phyloP scores from a whole-genome alignment of 2,888 invertebrate species.

The Chrysodeixis includens region DNA sequence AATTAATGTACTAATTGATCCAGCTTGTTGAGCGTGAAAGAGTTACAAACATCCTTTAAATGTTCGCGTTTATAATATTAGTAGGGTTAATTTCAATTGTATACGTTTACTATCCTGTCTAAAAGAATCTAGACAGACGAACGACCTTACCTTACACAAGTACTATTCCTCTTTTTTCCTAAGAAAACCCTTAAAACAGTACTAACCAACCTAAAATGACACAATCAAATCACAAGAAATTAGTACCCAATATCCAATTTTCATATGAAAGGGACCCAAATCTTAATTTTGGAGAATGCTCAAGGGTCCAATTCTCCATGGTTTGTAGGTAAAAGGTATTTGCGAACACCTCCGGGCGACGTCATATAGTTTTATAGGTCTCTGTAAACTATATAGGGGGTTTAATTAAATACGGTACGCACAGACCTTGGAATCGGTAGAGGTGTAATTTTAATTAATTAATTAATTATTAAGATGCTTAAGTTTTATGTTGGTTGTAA shows the following conservation, averaged over 20 bases:
- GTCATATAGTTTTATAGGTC: slow-evolving; percentile 60
- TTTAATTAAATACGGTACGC: slow-evolving; percentile 71
- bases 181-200: no score
- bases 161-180: no score
- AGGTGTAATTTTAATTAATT: slow-evolving; percentile 11
- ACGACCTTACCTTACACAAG: no score
- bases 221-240: not conserved
- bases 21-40: no score
- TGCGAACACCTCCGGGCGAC: slow-evolving; percentile 37
- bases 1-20: no score
- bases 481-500: not conserved
- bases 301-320: slow-evolving; percentile 36
- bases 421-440: slow-evolving; percentile 28
- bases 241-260: not conserved
- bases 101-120: no score
- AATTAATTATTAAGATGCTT: not conserved
- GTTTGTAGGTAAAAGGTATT: slow-evolving; percentile 41
- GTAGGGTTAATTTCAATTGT: no score
- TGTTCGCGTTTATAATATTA: no score
- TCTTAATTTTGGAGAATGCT: slow-evolving; percentile 47
- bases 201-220: not conserved
- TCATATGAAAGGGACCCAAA: slow-evolving; percentile 30
- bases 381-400: slow-evolving; percentile 57
- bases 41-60: no score
- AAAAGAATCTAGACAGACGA: no score